Evolutionary conservation across 2,113 vertebrate species (phyloP).

Genomic region (Ariopsis seemanni): DNA sequence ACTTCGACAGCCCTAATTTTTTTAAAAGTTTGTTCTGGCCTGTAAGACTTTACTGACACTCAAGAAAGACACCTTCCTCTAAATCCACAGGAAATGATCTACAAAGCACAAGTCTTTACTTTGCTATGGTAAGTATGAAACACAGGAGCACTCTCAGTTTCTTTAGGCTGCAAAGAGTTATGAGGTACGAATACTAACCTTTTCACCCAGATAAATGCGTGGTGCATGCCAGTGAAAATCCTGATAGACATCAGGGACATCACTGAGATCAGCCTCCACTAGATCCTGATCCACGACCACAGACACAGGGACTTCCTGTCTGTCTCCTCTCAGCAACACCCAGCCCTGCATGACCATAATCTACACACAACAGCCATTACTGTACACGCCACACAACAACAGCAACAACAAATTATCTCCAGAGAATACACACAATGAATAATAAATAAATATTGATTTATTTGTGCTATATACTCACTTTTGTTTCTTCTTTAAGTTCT

Average conservation of each 20-base stretch:
- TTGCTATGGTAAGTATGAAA: not conserved
- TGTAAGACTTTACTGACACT: not conserved
- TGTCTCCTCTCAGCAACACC: constrained; percentile 82
- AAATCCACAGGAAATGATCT: not conserved
- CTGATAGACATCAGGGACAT: constrained; percentile 79
- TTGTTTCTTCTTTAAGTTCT: not conserved
- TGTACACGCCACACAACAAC: not conserved
- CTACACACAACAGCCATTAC: constrained; percentile 61
- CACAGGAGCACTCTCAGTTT: not conserved
- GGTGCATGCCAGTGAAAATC: constrained; percentile 94
- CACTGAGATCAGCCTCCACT: constrained; percentile 79
- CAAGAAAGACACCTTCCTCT: not conserved
- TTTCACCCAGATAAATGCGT: constrained; percentile 85
- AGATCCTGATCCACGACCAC: constrained; percentile 70
- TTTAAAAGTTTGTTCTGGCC: not conserved
- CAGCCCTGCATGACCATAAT: constrained; percentile 86
- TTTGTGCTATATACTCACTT: not conserved
- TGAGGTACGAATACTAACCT: constrained; percentile 66
- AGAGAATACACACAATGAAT: not conserved
- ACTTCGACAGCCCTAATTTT: too few relatives aligned
- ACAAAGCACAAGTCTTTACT: not conserved
- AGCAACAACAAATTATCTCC: not conserved
- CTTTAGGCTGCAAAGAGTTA: not conserved
- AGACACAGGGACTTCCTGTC: constrained; percentile 77
- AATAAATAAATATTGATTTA: not conserved